Percentiles rank a stretch among this genome's conserved stretches.
phyloP scores from a whole-genome alignment of 2,113 vertebrate genomes.

The Eudyptes chrysolophus region DNA sequence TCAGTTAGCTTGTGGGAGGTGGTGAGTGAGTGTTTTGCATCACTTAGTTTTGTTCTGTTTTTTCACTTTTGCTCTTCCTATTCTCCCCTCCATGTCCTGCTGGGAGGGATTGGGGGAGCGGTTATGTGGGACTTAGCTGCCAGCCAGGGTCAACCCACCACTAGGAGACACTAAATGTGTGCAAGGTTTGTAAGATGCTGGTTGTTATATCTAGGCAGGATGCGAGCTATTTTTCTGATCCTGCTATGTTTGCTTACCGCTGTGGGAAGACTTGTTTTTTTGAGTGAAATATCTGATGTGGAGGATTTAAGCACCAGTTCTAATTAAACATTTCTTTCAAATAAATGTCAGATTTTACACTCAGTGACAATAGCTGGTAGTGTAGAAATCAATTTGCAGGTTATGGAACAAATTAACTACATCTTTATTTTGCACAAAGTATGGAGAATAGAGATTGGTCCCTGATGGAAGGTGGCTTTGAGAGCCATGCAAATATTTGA shows the following conservation, averaged over 20 bases:
- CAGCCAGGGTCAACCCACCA: background rate
- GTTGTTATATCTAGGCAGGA: background rate
- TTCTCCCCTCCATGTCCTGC: background rate
- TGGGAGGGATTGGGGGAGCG: accelerated
- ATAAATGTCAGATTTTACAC: background rate
- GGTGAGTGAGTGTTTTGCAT: background rate
- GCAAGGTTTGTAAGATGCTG: background rate
- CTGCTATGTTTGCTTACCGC: background rate
- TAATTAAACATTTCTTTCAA: background rate
- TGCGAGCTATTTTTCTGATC: background rate
- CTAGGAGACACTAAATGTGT: background rate
- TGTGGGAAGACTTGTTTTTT: background rate
- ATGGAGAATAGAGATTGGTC: background rate
- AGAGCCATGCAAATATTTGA: background rate
- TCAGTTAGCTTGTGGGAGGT: background rate
- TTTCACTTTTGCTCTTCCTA: background rate
- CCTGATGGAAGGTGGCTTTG: background rate
- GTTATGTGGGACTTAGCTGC: background rate
- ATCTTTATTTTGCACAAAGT: background rate
- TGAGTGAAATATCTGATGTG: background rate
- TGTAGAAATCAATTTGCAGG: background rate
- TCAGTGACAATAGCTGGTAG: background rate
- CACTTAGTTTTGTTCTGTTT: background rate
- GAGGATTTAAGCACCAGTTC: background rate
- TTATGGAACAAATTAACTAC: background rate